Conservation (phyloP, 2,113 vertebrate genomes). For the Thymallus thymallus region DNA sequence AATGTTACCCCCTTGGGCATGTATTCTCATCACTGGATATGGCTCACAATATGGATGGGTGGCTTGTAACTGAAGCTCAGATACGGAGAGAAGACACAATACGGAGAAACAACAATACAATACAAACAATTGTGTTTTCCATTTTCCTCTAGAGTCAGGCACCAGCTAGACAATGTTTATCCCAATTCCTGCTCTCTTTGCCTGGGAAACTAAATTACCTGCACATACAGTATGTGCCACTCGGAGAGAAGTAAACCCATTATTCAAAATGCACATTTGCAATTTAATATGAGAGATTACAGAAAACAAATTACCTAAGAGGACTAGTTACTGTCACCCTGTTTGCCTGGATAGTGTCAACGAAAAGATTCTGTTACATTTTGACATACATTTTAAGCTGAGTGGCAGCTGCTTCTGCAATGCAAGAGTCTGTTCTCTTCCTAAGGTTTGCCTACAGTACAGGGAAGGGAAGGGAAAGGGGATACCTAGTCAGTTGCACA, state of each 20-base stretch:
- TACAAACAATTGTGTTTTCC: background rate
- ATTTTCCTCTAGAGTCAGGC: background rate
- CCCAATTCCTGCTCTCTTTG: background rate
- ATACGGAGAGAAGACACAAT: background rate
- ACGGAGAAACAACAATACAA: background rate
- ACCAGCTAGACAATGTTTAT: constrained; percentile 2
- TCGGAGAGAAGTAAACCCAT: background rate
- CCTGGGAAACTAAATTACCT: constrained; percentile 5
- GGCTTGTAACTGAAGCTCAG: background rate
- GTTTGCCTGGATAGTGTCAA: background rate
- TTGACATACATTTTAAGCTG: background rate
- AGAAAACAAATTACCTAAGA: background rate
- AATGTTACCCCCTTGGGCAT: background rate
- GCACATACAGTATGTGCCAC: background rate
- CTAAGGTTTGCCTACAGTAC: too few relatives aligned
- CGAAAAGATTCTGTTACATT: background rate
- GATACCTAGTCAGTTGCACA: too few relatives aligned
- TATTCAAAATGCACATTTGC: background rate
- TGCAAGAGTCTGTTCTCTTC: background rate
- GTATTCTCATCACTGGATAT: background rate
- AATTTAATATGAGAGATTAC: background rate
- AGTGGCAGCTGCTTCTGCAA: background rate
- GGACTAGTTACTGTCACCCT: background rate
- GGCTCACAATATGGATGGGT: background rate
- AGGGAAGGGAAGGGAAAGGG: too few relatives aligned